These are phyloP conservation scores for Heliocidaris tuberculata DNA, from an alignment of 35 echinoderm and acorn worm genomes.

Conservation along the genomic window DNA sequence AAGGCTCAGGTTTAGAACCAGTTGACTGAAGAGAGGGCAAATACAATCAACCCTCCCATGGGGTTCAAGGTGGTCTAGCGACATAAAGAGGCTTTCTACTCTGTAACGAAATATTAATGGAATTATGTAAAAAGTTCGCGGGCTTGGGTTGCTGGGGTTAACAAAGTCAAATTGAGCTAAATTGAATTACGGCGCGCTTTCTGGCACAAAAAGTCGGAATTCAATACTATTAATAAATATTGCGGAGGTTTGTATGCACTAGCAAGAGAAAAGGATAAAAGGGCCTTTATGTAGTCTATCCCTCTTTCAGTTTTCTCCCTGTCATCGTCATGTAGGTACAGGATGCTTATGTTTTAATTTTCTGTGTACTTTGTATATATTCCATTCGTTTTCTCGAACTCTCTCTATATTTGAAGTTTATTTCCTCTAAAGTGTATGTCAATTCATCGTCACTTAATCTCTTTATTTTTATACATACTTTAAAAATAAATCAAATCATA, in stretches of 20 bases:
- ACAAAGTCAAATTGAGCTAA: conserved; percentile 37
- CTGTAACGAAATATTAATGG: conserved; percentile 25
- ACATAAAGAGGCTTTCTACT: neutral
- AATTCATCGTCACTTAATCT: too few relatives aligned
- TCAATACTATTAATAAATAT: conserved; percentile 22
- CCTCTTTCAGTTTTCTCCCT: neutral
- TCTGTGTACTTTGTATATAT: neutral
- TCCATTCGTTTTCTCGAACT: neutral
- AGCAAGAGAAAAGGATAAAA: neutral
- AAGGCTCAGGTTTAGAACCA: neutral
- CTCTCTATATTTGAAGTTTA: neutral
- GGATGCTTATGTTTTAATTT: neutral
- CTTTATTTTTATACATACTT: too few relatives aligned
- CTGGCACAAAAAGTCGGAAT: conserved; percentile 16
- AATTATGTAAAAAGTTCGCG: conserved; percentile 25
- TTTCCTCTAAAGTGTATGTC: too few relatives aligned
- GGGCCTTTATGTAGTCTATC: neutral
- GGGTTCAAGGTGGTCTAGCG: neutral
- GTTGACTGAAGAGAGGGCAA: neutral
- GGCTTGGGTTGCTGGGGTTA: conserved; percentile 14
- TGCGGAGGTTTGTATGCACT: neutral
- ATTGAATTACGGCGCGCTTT: conserved; percentile 16
- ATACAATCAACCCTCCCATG: neutral
- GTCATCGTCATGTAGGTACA: neutral
- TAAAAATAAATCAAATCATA: too few relatives aligned